A percentile compares a stretch with the other conserved stretches of the same genome.
These are phyloP conservation scores for Drosophila sturtevanti DNA, from an alignment of 1,140 invertebrate species.

Conservation along the genomic window DNA sequence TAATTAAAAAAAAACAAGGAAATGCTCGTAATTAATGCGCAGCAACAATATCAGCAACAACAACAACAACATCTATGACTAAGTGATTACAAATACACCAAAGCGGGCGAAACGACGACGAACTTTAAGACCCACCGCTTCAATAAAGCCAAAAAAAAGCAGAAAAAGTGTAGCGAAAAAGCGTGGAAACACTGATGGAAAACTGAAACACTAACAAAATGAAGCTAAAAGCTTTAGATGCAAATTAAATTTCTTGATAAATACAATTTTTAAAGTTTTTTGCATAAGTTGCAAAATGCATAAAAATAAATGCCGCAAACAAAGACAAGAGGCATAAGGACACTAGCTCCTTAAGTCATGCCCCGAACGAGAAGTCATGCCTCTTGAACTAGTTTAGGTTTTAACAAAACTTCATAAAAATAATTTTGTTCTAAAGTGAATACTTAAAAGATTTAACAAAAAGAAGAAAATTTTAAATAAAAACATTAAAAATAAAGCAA, in stretches of 20 bases:
- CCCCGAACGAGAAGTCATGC: no score
- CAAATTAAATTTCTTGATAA: background rate
- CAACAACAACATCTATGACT: conserved; percentile 54
- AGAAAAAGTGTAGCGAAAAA: conserved; percentile 46
- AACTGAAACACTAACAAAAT: conserved; percentile 2
- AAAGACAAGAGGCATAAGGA: conserved; percentile 26
- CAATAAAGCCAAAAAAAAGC: conserved; percentile 57
- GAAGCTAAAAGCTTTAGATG: conserved; percentile 3
- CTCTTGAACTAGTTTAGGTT: no score
- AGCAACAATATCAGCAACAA: conserved; percentile 42
- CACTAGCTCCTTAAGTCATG: background rate
- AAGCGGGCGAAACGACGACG: conserved; percentile 32
- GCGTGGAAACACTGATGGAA: conserved; percentile 44
- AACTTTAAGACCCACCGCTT: conserved; percentile 48
- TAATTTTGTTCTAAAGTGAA: no score
- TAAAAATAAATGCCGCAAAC: conserved; percentile 8
- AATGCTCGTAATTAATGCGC: conserved; percentile 70
- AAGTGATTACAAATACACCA: conserved; percentile 65
- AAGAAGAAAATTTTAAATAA: no score
- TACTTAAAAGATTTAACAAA: no score
- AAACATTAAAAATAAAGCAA: no score
- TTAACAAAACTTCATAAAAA: background rate
- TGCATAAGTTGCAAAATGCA: conserved; percentile 17
- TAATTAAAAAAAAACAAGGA: conserved; percentile 61
- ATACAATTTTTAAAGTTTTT: background rate